phyloP scores from a whole-genome alignment of 2,113 vertebrate species.

The Epinephelus cyanopodus region DNA sequence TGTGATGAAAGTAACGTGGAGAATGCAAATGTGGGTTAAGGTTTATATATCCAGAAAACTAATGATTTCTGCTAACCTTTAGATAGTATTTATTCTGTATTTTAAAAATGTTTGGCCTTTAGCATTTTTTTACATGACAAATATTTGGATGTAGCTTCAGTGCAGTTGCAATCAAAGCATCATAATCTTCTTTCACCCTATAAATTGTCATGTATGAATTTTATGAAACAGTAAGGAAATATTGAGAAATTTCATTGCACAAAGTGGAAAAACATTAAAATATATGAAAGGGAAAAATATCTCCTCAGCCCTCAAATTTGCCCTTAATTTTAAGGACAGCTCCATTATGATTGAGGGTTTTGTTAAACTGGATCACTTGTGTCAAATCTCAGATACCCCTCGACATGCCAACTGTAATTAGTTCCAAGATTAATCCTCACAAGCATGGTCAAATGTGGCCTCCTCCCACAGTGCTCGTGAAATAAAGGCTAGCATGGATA shows the following conservation, averaged over 20 bases:
- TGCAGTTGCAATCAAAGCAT: not conserved
- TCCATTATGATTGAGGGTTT: conserved; percentile 73
- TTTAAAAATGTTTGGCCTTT: not conserved
- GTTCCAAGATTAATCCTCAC: conserved; percentile 82
- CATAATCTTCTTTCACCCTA: not conserved
- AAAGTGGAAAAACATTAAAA: conserved; percentile 12
- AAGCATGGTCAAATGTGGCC: conserved; percentile 76
- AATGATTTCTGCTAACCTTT: not conserved
- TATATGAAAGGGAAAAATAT: not conserved
- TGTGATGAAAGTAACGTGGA: not conserved
- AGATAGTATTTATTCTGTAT: not conserved
- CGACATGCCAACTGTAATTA: conserved; percentile 86
- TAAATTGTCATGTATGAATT: conserved; percentile 3
- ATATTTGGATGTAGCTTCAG: not conserved
- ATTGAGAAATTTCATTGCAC: not conserved
- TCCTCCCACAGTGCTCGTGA: conserved; percentile 79
- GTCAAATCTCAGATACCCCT: conserved; percentile 79
- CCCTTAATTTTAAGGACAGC: conserved; percentile 54
- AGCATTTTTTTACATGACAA: not conserved
- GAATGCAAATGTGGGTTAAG: not conserved
- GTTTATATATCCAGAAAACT: not conserved
- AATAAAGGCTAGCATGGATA: conserved; percentile 82
- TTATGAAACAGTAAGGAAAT: not conserved
- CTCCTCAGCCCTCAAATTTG: not conserved
- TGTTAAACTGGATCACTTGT: conserved; percentile 81